Base-by-base conservation (phyloP, 2,113 vertebrate genomes). In the Pelusios castaneus region DNA sequence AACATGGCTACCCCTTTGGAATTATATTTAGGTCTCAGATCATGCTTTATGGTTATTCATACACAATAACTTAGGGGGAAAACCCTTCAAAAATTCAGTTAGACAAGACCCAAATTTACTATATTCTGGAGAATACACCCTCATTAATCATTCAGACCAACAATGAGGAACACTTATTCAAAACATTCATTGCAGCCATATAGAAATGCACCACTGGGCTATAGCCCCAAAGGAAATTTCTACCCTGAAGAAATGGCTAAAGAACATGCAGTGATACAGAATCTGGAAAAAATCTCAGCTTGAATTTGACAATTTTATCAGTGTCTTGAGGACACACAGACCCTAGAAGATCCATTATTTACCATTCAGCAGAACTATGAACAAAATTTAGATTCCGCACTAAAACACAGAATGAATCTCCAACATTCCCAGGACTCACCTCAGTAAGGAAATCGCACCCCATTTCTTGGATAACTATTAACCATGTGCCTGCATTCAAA, bases 41-140 rank as follows among this genome's bases (percentile, higher is more conserved):
- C n/a, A 78, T 41, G 29, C 34, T 70, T 22, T n/a, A 14, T 51
- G 29, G 41, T 87, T 34, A 82, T 52, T 76, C 8, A 81, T 13
- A 27, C 76, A 52, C 55, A 91, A 43, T 22, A 91, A 78, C 11
- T 31, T 52, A 95, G n/a, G n/a, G n/a, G 47, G 90, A 91, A 93
- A 92, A 75, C 21, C 47, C 88, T 94, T 92, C 76, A n/a, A 81
- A 83, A 84, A 93, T 6, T 4, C 11, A 81, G 17, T 38, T 55
- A 84, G 80, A 1, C 1, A 70, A 60, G 80, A 92, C 43, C 47
- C 21, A 76, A 38, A 89, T 94, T 89, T 97, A 95, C 88, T 91
- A 58, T 14, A 4, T 85, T 91, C 82, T 89, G 54, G 1, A 11
- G 83, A 92, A 85, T 2, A 25, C 10, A 45, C 38, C 45, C n/a